Evolutionary conservation across 2,888 invertebrate species (phyloP), one percentile per base, ranked within the genome.

Genomic region (Emmelina monodactyla): DNA sequence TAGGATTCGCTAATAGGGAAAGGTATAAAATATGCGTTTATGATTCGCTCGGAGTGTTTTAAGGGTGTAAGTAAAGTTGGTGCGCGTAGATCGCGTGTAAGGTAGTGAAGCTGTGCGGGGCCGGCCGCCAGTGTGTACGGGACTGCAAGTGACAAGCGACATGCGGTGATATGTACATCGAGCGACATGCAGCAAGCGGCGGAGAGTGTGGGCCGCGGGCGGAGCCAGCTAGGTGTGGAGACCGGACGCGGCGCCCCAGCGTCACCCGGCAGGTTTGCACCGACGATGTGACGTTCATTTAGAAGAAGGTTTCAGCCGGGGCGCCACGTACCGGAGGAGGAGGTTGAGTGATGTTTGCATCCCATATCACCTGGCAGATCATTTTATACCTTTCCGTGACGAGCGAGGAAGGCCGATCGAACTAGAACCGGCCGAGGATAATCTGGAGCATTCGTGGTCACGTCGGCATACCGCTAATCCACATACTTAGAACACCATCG

Each of bases 301-400:
- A n/a, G n/a, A n/a, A n/a, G n/a, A 63, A 60, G 54, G 67, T 55
- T 60, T 60, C 64, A 54, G 45, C 56, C 61, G 61, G 62, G 58
- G 60, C 55, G 48, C 67, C 66, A 67, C 49, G 60, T 65, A 60
- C 64, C 53, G 67, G 72, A 55, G 55, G 56, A 72, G 73, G 65
- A 46, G 51, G 66, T 71, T n/a, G n/a, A 70, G 67, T 72, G 66
- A 69, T 62, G 54, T 62, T 69, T 70, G 78, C 78, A 79, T 79
- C 78, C 78, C 78, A 79, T 79, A 79, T 79, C 78, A 79, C 78
- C 76, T 75, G 75, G 73, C 78, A 65, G 62, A 71, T 68, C 55
- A 73, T 79, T 79, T 79, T 79, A 79, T 79, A 79, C 78, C 78
- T 79, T 78, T 79, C 78, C 78, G 73, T 72, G 75, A 67, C 67